Base-by-base conservation (phyloP, 2,797 vertebrate species). In the Pangasius larnaudii region DNA sequence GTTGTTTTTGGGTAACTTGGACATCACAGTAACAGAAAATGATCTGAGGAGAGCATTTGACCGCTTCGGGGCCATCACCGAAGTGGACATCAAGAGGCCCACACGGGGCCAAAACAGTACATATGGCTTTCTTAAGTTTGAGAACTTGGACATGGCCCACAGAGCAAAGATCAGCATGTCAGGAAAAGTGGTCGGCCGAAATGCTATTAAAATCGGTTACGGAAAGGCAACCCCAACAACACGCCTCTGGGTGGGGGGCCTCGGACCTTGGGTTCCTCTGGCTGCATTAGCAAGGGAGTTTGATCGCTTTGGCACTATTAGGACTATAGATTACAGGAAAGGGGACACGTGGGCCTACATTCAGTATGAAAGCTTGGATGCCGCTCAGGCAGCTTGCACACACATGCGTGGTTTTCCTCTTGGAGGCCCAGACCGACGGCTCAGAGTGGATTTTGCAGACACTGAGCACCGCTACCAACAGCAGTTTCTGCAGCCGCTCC, bases 131-230 rank as follows among this genome's bases (percentile, higher is more conserved):
- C 95, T 99, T 78, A 99, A 99, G 88, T 99, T 98, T 95, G 98
- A 99, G 93, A 99, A 99, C 86, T 95, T 99, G 88, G 99, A 99
- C 94, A 99, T 99, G 99, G 98, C 99, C 0, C 98, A 99, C 89
- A 95, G 98, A 27, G 99, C 98, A 87, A 99, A 99, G 89, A 91
- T 99, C 49, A 98, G 97, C 81, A 99, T 99, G 99, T 99, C 98
- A 8, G 98, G 98, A 56, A 99, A 99, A 94, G 96, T 98, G 89
- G 97, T 99, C 10, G 97, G 99, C 51, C 96, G 96, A 27, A 99
- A 99, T 91, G 96, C 97, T 82, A 98, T 99, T 88, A 99, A 99
- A 93, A 99, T 99, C 16, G 99, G 99, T 39, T 99, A 99, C 27
- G 99, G 99, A 27, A 99, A 99, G 94, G 98, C 98, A 49, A 99